Evolutionary conservation across 2,113 vertebrate species (phyloP), one percentile per base, ranked within the genome.

Genomic region (Genyomyrus donnyi): DNA sequence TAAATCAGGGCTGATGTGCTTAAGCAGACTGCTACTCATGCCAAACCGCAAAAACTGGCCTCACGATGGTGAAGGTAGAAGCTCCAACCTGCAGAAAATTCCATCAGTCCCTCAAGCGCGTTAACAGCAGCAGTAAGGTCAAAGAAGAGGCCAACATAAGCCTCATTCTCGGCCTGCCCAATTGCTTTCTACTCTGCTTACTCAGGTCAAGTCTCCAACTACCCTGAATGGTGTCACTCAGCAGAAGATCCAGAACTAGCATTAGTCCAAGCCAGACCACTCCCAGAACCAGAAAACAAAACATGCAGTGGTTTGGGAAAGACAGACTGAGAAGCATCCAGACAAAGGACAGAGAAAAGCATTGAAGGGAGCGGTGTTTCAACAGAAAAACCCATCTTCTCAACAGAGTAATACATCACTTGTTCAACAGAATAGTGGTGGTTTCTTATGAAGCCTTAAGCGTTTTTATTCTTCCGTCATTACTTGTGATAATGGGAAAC

Each of bases 341-440:
- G 52, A 42, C n/a, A 89, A 89, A 90, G 2, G 2, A 89, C 42
- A 66, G 88, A 27, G 89, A 90, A 27, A 90, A 91, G 66, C 77
- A 24, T 9, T 39, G 46, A 49, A 35, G 46, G 90, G 88, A 89
- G 10, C 49, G n/a, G 1, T 46, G 21, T 49, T 85, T 84, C 80
- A 85, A 46, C 5, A 13, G 10, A 49, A 49, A 85, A 13, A 13
- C 42, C 10, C 9, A 66, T 27, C 1, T 24, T 45, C 17, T 10
- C 24, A 48, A 74, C 17, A 49, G 0, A 88, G n/a, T 27, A 24
- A 42, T 5, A 46, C 53, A 46, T 48, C 5, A 88, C 11, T 88
- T 24, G 0, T 31, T 88, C 88, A 35, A 50, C 45, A 42, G 21
- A 11, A 46, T 11, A 46, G 21, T 31, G 62, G 45, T 11, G 10